Evolutionary conservation across 2,797 vertebrate species (phyloP).

Genomic region (Sebastes vulpes): DNA sequence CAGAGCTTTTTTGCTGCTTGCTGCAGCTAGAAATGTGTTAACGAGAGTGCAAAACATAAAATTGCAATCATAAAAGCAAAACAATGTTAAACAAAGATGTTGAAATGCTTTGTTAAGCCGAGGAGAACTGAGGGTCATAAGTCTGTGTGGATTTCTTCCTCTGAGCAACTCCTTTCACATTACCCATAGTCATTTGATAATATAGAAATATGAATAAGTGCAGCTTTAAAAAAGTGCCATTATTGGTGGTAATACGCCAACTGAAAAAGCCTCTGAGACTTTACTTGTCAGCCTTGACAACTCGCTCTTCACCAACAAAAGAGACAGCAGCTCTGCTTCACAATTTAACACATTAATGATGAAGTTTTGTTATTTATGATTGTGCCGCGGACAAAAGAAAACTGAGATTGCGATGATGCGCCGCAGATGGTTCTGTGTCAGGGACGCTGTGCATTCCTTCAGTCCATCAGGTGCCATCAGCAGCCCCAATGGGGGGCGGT

Average conservation of each 20-base stretch:
- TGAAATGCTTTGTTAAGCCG: neutral
- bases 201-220: neutral
- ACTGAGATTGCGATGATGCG: neutral
- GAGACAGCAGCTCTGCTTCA: neutral
- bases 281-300: neutral
- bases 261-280: neutral
- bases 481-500: neutral
- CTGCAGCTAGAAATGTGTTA: no score
- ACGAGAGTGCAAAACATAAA: neutral
- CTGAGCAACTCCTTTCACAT: neutral
- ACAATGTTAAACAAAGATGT: neutral
- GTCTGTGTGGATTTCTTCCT: neutral
- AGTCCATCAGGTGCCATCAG: conserved; percentile 83
- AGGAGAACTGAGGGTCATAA: neutral
- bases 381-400: neutral
- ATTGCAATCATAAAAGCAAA: neutral
- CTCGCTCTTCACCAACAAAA: neutral
- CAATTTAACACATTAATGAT: neutral
- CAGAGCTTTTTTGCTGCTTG: no score
- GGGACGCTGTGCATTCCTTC: conserved; percentile 25
- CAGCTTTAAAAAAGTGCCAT: neutral
- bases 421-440: neutral
- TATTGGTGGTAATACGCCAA: neutral
- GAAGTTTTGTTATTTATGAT: neutral
- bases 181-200: neutral